Evolutionary conservation across 2,113 vertebrate species (phyloP).

Genomic region (Meleagris gallopavo): DNA sequence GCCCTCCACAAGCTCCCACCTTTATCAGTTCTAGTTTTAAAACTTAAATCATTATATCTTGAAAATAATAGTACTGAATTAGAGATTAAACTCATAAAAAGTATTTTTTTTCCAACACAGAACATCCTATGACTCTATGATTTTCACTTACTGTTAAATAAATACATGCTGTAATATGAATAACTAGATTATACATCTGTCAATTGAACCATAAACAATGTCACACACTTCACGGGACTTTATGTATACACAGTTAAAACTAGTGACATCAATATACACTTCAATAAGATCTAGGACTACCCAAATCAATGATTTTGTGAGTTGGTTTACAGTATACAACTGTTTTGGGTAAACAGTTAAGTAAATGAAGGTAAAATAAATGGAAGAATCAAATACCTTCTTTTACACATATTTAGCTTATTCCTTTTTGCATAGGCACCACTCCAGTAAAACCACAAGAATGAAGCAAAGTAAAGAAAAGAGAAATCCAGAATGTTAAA

Average conservation of each 20-base stretch:
- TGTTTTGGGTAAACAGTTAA: neutral
- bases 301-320: neutral
- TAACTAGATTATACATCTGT: neutral
- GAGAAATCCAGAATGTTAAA: neutral
- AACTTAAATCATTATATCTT: neutral
- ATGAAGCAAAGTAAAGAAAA: neutral
- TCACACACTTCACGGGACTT: neutral
- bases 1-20: neutral
- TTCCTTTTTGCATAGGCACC: neutral
- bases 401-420: neutral
- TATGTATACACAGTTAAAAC: neutral
- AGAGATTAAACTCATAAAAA: neutral
- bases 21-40: neutral
- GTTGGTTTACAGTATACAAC: neutral
- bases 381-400: neutral
- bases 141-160: neutral
- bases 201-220: neutral
- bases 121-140: neutral
- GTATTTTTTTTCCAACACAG: neutral
- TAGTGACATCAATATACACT: neutral
- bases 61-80: neutral
- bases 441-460: constrained; percentile 1
- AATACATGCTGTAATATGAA: neutral
- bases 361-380: neutral
- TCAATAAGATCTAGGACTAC: neutral